A percentile compares a stretch with the other conserved stretches of the same genome.
Conservation (phyloP, 2,113 vertebrate genomes). For the Oriolus oriolus region DNA sequence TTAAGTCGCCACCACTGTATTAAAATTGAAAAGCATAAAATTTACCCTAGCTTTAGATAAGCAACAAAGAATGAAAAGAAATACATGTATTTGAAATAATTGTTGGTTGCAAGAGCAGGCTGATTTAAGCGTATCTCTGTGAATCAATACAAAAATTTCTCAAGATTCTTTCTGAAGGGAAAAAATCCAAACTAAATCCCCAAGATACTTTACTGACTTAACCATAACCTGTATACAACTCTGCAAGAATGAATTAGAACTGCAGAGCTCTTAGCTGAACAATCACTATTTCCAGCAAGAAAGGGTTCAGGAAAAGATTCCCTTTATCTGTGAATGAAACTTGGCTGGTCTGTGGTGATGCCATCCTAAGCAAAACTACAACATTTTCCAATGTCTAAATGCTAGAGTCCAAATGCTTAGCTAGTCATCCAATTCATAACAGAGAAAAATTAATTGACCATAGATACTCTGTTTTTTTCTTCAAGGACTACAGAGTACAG, state of each 20-base stretch:
- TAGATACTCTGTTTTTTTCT: neutral
- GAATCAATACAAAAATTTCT: neutral
- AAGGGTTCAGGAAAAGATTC: neutral
- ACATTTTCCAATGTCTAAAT: neutral
- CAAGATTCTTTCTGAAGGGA: neutral
- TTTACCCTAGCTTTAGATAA: neutral
- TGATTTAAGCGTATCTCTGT: neutral
- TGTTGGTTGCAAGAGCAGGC: neutral
- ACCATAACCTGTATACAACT: neutral
- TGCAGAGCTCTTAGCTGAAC: neutral
- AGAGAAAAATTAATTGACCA: neutral
- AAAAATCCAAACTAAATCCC: neutral
- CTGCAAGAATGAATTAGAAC: neutral
- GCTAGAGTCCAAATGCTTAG: neutral
- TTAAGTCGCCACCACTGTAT: neutral
- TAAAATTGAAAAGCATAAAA: neutral
- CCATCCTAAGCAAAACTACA: neutral
- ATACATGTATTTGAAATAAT: neutral
- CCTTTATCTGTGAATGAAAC: neutral
- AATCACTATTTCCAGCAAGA: neutral
- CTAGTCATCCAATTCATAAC: neutral
- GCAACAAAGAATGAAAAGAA: neutral
- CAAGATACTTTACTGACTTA: neutral
- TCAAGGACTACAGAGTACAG: neutral
- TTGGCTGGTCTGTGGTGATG: neutral